phyloP scores from a whole-genome alignment of 2,113 vertebrate genomes.

The Anser cygnoides region DNA sequence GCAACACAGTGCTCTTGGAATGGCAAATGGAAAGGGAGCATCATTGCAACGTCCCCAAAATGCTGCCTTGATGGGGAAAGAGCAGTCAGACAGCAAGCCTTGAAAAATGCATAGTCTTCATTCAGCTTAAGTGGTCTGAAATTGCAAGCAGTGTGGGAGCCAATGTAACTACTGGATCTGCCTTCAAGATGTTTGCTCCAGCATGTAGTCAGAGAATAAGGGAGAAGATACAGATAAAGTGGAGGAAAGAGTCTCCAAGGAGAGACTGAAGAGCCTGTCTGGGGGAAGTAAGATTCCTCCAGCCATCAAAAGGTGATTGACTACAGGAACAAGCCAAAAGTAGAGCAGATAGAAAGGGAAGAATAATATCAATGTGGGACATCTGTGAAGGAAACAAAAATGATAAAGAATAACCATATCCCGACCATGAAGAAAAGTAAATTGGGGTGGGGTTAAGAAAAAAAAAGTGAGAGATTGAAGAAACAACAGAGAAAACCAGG shows the following conservation, averaged over 20 bases:
- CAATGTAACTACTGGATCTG: neutral
- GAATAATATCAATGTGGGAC: neutral
- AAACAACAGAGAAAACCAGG: neutral
- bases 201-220: rapidly evolving
- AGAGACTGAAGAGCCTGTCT: neutral
- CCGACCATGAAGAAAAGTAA: neutral
- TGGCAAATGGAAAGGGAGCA: neutral
- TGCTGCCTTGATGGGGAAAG: neutral
- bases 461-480: neutral
- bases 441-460: neutral
- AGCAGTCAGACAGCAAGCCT: neutral
- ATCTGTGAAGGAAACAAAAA: neutral
- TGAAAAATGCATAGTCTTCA: neutral
- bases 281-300: neutral
- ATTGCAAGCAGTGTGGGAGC: rapidly evolving
- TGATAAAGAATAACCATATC: neutral
- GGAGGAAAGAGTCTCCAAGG: neutral
- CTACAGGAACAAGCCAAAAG: neutral
- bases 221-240: rapidly evolving
- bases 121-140: neutral
- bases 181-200: rapidly evolving
- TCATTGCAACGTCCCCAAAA: neutral
- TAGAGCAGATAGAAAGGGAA: neutral
- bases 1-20: neutral
- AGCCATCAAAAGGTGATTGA: neutral